Percentiles rank a stretch among this genome's conserved stretches.
These are phyloP conservation scores for Albula glossodonta DNA, from an alignment of 2,113 vertebrate species.

Conservation along the genomic window DNA sequence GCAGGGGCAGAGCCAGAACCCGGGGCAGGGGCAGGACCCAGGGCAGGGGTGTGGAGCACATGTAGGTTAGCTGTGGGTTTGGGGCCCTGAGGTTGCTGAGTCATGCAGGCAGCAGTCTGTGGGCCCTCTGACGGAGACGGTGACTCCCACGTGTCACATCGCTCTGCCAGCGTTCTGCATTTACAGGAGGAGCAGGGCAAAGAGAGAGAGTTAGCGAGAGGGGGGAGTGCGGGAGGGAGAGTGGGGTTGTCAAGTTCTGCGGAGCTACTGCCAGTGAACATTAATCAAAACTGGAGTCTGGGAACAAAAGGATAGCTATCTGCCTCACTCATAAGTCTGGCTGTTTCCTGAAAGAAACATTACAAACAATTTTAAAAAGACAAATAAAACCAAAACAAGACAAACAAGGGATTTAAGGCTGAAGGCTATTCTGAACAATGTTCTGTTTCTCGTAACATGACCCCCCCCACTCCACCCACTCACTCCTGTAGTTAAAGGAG, in stretches of 20 bases:
- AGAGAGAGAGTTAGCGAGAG: background rate
- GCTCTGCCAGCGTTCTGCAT: background rate
- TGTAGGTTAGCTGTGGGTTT: background rate
- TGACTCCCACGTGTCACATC: background rate
- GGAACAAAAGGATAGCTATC: constrained; percentile 13
- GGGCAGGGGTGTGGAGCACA: background rate
- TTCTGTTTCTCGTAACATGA: constrained; percentile 3
- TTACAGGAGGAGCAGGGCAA: background rate
- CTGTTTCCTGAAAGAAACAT: background rate
- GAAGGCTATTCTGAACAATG: background rate
- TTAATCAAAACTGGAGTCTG: background rate
- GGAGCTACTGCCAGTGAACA: constrained; percentile 3
- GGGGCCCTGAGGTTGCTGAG: constrained; percentile 13
- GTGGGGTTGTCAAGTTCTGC: background rate
- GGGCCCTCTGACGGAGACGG: constrained; percentile 5
- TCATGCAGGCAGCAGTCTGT: constrained; percentile 6
- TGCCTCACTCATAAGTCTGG: background rate
- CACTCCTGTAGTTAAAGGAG: background rate
- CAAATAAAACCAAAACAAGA: background rate
- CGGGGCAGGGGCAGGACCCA: background rate
- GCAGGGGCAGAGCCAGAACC: no score
- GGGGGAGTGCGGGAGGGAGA: background rate
- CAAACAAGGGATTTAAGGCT: background rate
- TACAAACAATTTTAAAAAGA: background rate
- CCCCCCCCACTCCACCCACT: background rate